Percentiles rank a stretch among this genome's conserved stretches.
These are phyloP conservation scores for Megaceryle torquata DNA, from an alignment of 2,113 vertebrate genomes.

Conservation along the genomic window DNA sequence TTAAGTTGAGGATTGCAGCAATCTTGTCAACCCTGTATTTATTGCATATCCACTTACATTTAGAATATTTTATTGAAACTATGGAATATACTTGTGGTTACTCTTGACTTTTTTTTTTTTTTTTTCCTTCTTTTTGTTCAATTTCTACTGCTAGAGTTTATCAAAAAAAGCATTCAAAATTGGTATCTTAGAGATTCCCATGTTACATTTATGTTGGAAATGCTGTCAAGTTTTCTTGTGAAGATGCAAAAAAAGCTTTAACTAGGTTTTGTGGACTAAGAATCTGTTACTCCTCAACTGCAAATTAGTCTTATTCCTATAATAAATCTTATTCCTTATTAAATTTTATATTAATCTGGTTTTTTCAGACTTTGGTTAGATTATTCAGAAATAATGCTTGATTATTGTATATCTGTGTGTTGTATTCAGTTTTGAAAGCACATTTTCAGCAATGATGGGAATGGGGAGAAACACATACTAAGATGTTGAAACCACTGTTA, in stretches of 20 bases:
- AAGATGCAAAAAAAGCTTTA: background rate
- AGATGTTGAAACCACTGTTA: background rate
- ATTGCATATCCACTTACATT: background rate
- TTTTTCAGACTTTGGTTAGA: background rate
- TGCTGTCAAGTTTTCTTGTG: background rate
- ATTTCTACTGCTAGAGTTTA: background rate
- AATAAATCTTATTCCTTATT: background rate
- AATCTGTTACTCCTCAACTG: background rate
- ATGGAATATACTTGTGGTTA: background rate
- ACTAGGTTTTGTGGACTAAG: background rate
- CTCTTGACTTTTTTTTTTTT: background rate
- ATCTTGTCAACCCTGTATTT: background rate
- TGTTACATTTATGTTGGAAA: background rate
- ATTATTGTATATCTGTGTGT: background rate
- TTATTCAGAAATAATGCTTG: background rate
- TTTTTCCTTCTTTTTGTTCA: background rate
- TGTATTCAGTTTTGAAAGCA: background rate
- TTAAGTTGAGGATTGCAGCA: background rate
- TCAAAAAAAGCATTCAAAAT: background rate
- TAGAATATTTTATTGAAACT: background rate
- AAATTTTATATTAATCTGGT: background rate
- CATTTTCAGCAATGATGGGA: background rate
- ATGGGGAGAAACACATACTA: background rate
- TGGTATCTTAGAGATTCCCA: background rate
- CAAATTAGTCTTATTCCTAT: background rate